phyloP scores from a whole-genome alignment of 2,888 invertebrate genomes.

The Gari tellinella region DNA sequence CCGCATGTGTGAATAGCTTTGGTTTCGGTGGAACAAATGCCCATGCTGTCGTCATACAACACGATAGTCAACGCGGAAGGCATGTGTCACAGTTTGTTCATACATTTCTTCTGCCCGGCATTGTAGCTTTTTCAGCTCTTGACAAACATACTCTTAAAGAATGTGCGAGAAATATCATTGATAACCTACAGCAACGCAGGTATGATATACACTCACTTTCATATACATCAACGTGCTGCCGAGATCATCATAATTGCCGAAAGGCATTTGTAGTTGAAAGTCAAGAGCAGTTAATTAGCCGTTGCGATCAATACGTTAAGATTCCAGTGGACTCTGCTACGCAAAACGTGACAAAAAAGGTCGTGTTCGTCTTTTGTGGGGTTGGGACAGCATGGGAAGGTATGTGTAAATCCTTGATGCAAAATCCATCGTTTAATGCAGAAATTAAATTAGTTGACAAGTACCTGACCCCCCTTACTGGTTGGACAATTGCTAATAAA shows the following conservation, averaged over 20 bases:
- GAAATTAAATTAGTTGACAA: no score
- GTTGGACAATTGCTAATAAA: constrained; percentile 53
- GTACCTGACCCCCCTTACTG: constrained; percentile 23
- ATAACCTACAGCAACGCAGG: constrained; percentile 1
- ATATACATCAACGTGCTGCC: constrained; percentile 56
- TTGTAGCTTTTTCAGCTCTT: neutral
- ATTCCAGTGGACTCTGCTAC: neutral
- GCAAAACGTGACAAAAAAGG: constrained; percentile 3
- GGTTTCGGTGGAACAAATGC: constrained; percentile 69
- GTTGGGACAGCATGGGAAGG: constrained; percentile 66
- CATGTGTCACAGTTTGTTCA: neutral
- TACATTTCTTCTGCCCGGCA: no score
- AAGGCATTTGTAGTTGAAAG: constrained; percentile 28
- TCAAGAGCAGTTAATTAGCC: no score
- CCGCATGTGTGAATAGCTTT: constrained; percentile 62
- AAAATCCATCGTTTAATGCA: no score
- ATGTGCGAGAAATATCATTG: neutral
- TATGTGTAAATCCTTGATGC: constrained; percentile 60
- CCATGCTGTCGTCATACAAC: constrained; percentile 56
- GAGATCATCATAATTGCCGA: constrained; percentile 54
- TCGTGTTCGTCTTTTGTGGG: constrained; percentile 69
- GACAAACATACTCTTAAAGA: constrained; percentile 1
- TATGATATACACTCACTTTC: constrained; percentile 30
- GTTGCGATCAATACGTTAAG: no score
- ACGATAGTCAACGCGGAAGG: neutral